Evolutionary conservation across 2,113 vertebrate species (phyloP).

Genomic region (Dicentrarchus labrax): DNA sequence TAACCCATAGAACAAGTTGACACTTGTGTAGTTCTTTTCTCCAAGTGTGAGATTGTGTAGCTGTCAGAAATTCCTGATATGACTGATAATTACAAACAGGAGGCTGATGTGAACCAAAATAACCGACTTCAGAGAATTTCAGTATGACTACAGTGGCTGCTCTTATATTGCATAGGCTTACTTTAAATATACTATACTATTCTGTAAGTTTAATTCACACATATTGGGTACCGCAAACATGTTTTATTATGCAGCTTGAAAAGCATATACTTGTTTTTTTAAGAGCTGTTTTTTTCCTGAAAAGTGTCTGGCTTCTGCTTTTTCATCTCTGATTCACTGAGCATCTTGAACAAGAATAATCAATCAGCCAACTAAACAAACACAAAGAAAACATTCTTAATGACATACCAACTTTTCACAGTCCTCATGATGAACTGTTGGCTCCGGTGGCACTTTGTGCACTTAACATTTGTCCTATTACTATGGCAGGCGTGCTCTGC

Average conservation of each 20-base stretch:
- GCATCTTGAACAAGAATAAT: background rate
- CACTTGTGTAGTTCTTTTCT: background rate
- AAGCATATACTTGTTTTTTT: background rate
- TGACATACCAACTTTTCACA: conserved; percentile 28
- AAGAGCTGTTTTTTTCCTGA: background rate
- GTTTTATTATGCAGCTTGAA: too few relatives aligned
- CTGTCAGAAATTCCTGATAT: background rate
- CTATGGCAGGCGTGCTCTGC: conserved; percentile 53
- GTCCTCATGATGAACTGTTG: conserved; percentile 46
- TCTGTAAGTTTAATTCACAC: background rate
- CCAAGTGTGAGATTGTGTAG: background rate
- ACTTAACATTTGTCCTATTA: conserved; percentile 62
- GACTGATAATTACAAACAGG: background rate
- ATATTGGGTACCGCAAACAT: background rate
- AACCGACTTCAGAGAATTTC: too few relatives aligned
- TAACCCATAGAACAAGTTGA: background rate
- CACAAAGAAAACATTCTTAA: background rate
- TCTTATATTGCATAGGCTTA: background rate
- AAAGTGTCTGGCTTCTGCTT: conserved; percentile 4
- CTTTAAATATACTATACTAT: background rate
- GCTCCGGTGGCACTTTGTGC: conserved; percentile 47
- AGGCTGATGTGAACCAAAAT: background rate
- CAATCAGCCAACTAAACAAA: conserved; percentile 24
- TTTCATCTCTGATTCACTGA: background rate
- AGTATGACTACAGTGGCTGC: background rate